These are phyloP conservation scores for Colius striatus DNA, from an alignment of 2,113 vertebrate genomes.

Conservation along the genomic window DNA sequence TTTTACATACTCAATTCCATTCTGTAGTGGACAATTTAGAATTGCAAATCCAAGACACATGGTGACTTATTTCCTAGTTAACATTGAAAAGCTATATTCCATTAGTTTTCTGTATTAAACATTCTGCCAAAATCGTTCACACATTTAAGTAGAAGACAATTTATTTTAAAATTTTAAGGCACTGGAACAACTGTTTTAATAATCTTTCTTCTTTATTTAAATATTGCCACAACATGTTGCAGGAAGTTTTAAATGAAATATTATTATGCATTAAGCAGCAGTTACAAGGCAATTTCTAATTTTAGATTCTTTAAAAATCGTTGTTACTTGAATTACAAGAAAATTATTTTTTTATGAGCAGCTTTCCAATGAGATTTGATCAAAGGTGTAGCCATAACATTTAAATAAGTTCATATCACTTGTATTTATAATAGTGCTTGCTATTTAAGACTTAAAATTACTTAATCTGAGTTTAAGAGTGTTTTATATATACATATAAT, in stretches of 20 bases:
- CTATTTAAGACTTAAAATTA: not conserved
- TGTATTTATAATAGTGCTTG: not conserved
- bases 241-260: constrained; percentile 45
- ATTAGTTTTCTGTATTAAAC: not conserved
- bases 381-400: constrained; percentile 3
- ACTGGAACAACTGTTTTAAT: not conserved
- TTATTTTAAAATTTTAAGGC: not conserved
- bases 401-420: constrained; percentile 20
- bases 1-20: not conserved
- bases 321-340: constrained; percentile 52
- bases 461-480: not conserved
- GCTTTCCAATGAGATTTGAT: constrained; percentile 50
- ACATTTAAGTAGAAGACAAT: not conserved
- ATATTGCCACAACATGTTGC: not conserved
- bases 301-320: constrained; percentile 19
- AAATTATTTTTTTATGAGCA: constrained; percentile 34
- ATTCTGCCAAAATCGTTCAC: not conserved
- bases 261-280: constrained; percentile 41
- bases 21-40: not conserved
- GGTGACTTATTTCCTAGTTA: not conserved
- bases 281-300: constrained; percentile 49
- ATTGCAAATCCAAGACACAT: not conserved
- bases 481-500: not conserved
- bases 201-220: constrained; percentile 42
- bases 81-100: not conserved